phyloP scores from a whole-genome alignment of 2,888 invertebrate genomes.

The Nomada goodeniana region DNA sequence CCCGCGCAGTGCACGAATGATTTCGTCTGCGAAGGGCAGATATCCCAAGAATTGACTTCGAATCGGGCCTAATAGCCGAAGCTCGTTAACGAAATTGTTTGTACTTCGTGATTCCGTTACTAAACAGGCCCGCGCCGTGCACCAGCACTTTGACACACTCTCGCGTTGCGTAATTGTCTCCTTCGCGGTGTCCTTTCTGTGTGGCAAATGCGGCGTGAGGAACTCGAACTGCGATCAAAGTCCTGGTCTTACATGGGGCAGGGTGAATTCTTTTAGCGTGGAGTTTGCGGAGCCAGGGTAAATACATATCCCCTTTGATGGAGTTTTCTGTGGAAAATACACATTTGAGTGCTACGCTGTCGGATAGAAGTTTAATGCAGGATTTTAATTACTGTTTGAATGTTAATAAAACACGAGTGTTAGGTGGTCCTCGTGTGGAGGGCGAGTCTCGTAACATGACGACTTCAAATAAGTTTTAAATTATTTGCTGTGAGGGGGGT shows the following conservation, averaged over 20 bases:
- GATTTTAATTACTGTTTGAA: too few species aligned
- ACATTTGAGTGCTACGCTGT: too few species aligned
- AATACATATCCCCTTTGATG: too few species aligned
- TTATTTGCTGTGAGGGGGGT: too few species aligned
- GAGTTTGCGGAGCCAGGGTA: too few species aligned
- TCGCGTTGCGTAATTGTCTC: constrained; percentile 27
- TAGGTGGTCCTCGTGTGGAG: too few species aligned
- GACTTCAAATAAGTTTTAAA: too few species aligned
- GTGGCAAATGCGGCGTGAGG: not conserved
- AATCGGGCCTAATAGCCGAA: constrained; percentile 67
- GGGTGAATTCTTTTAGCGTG: too few species aligned
- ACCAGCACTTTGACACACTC: constrained; percentile 23
- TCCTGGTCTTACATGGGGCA: not conserved
- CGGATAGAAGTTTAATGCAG: too few species aligned
- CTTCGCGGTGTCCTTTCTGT: not conserved
- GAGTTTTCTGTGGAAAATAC: too few species aligned
- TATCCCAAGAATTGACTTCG: constrained; percentile 67
- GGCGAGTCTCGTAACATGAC: too few species aligned
- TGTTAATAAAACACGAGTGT: too few species aligned
- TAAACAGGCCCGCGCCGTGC: constrained; percentile 28
- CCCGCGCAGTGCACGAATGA: constrained; percentile 63
- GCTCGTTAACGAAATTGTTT: constrained; percentile 74
- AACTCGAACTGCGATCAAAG: not conserved
- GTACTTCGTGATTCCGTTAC: constrained; percentile 67
- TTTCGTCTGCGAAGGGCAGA: constrained; percentile 58